Conservation (phyloP, 2,113 vertebrate genomes). For the Elephas maximus region DNA sequence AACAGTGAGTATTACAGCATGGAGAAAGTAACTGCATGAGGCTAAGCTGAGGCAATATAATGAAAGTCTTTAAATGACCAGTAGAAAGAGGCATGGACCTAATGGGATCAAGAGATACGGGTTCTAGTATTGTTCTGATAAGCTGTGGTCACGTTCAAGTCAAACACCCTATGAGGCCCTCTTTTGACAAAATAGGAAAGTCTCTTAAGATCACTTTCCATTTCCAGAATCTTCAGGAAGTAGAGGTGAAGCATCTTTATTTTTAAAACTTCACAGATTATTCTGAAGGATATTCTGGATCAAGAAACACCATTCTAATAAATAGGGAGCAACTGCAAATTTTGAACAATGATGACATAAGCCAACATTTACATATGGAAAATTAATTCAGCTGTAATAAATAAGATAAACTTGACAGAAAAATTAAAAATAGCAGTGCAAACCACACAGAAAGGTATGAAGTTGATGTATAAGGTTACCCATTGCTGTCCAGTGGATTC, state of each 20-base stretch:
- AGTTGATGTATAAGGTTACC: not conserved
- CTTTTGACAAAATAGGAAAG: not conserved
- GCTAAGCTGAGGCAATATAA: not conserved
- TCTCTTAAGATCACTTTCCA: constrained; percentile 23
- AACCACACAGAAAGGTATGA: not conserved
- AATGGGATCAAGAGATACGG: not conserved
- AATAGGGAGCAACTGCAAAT: not conserved
- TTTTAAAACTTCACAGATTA: not conserved
- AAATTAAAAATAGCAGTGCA: not conserved
- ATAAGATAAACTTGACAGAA: not conserved
- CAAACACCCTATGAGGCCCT: not conserved
- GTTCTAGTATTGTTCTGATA: not conserved
- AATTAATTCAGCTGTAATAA: not conserved
- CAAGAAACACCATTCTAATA: not conserved
- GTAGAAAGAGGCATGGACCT: not conserved
- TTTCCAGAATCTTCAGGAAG: not conserved
- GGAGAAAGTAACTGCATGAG: not conserved
- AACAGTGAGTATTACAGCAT: not conserved
- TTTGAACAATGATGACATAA: not conserved
- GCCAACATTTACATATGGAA: not conserved
- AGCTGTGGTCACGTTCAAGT: not conserved
- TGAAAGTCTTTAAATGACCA: not conserved
- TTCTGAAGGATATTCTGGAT: not conserved
- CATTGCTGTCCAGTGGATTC: too few relatives aligned
- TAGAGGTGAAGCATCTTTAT: not conserved